phyloP scores from a whole-genome alignment of 1,140 invertebrate species.

The Tyrophagus putrescentiae region DNA sequence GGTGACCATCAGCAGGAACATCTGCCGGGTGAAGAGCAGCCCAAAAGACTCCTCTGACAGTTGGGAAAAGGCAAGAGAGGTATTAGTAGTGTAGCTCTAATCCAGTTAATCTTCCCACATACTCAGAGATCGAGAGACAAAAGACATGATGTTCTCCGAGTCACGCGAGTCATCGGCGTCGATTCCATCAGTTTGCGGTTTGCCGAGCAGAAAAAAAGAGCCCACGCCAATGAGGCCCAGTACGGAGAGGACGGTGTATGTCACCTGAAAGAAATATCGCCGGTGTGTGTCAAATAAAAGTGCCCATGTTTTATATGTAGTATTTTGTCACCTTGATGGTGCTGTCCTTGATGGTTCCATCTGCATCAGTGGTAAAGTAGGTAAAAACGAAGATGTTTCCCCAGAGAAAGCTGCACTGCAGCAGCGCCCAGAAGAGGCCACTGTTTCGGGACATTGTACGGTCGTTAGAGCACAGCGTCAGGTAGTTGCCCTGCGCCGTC shows the following conservation, averaged over 20 bases:
- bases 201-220: slow-evolving; percentile 37
- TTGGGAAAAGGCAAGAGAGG: not conserved
- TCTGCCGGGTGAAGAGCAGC: slow-evolving; percentile 33
- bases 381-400: slow-evolving; percentile 88
- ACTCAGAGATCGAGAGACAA: not conserved
- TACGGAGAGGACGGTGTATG: slow-evolving; percentile 53
- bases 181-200: not conserved
- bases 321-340: slow-evolving; percentile 52
- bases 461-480: slow-evolving; percentile 71
- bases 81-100: not conserved
- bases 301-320: too few species aligned
- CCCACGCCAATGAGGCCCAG: slow-evolving; percentile 51
- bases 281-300: too few species aligned
- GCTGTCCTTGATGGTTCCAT: slow-evolving; percentile 44
- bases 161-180: not conserved
- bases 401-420: slow-evolving; percentile 63
- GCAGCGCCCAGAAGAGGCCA: slow-evolving; percentile 27
- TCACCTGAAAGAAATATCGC: too few species aligned
- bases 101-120: not conserved
- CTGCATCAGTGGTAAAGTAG: slow-evolving; percentile 55
- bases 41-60: slow-evolving; percentile 20
- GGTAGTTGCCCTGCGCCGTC: slow-evolving; percentile 75
- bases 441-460: slow-evolving; percentile 80
- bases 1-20: slow-evolving; percentile 64
- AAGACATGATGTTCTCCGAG: not conserved